phyloP scores from a whole-genome alignment of 2,888 invertebrate genomes.

The Oasisia sp. region DNA sequence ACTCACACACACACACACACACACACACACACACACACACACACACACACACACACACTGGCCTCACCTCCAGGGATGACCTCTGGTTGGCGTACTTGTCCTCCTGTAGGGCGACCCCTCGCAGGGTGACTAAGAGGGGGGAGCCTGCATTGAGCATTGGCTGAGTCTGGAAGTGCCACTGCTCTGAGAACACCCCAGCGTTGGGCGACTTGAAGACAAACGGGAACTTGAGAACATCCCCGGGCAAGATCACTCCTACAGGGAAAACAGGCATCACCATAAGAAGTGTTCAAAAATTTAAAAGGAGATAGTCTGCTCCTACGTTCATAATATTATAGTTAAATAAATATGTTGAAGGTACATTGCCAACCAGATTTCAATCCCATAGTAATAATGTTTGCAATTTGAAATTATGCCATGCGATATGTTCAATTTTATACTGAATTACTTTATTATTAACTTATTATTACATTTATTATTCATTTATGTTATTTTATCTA shows the following conservation, averaged over 20 bases:
- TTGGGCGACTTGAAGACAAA: slow-evolving; percentile 65
- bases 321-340: too few species aligned
- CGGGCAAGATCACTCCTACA: slow-evolving; percentile 63
- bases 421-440: too few species aligned
- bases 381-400: too few species aligned
- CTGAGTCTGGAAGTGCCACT: slow-evolving; percentile 64
- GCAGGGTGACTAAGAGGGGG: slow-evolving; percentile 59
- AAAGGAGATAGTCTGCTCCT: neutral
- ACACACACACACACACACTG: neutral
- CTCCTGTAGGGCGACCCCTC: slow-evolving; percentile 62
- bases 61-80: slow-evolving; percentile 56
- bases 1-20: too few species aligned
- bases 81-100: slow-evolving; percentile 59
- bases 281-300: neutral
- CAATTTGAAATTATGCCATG: too few species aligned
- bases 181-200: slow-evolving; percentile 64
- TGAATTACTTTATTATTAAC: too few species aligned
- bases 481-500: too few species aligned
- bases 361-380: too few species aligned
- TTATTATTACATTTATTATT: too few species aligned
- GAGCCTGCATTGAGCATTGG: slow-evolving; percentile 64
- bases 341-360: too few species aligned
- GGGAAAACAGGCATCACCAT: slow-evolving; percentile 1
- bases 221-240: slow-evolving; percentile 62
- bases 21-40: too few species aligned